Conservation (phyloP, 2,797 vertebrate genomes). For the Sebastes miniatus region DNA sequence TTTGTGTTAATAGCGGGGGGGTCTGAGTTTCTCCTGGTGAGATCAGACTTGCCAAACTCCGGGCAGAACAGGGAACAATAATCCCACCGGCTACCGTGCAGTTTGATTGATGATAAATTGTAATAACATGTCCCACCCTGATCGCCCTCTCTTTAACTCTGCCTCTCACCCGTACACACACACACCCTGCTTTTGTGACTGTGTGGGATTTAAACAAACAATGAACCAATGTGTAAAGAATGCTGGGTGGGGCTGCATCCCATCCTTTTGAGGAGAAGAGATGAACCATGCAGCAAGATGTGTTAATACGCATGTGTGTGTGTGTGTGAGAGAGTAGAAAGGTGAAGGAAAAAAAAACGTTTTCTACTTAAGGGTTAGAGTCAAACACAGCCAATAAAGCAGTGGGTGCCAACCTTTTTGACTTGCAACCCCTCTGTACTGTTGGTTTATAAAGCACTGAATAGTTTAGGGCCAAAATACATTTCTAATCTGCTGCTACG, state of each 20-base stretch:
- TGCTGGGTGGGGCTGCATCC: constrained; percentile 71
- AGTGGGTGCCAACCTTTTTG: not conserved
- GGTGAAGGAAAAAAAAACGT: not conserved
- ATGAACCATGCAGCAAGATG: constrained; percentile 47
- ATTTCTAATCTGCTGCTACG: not conserved
- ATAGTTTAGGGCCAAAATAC: not conserved
- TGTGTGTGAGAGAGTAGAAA: not conserved
- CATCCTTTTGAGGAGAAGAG: constrained; percentile 61
- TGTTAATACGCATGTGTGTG: not conserved
- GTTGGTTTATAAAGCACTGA: not conserved
- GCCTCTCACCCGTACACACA: constrained; percentile 13
- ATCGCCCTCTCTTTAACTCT: constrained; percentile 37
- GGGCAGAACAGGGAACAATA: constrained; percentile 59
- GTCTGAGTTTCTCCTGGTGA: constrained; percentile 27
- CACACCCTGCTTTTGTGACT: constrained; percentile 68
- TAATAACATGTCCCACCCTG: constrained; percentile 69
- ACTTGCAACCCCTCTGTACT: not conserved
- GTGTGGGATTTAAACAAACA: constrained; percentile 74
- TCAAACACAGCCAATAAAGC: not conserved
- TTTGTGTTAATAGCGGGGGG: constrained; percentile 18
- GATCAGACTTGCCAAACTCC: constrained; percentile 55
- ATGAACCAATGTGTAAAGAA: constrained; percentile 74
- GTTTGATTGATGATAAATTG: constrained; percentile 65
- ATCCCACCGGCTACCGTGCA: constrained; percentile 65
- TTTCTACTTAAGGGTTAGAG: not conserved